These are phyloP conservation scores for Chorisops tibialis DNA, from an alignment of 2,888 invertebrate genomes.

Conservation along the genomic window DNA sequence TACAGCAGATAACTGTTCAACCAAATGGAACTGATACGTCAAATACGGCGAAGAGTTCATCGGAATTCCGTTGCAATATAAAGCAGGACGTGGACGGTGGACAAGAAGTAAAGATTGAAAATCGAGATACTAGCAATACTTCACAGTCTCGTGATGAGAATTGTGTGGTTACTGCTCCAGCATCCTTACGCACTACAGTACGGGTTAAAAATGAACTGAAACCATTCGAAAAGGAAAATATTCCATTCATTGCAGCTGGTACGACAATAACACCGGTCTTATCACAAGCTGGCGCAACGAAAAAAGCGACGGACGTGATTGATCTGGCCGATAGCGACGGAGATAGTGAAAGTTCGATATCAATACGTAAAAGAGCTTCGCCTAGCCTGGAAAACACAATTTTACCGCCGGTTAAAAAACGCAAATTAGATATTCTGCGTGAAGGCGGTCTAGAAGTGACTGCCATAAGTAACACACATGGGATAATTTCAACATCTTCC, in stretches of 20 bases:
- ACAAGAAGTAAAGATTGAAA: conserved; percentile 34
- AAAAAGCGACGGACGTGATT: conserved; percentile 32
- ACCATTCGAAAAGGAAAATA: conserved; percentile 35
- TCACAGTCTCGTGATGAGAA: conserved; percentile 1
- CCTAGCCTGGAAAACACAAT: conserved; percentile 11
- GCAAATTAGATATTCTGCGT: conserved; percentile 70
- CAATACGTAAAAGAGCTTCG: background rate
- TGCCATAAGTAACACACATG: conserved; percentile 52
- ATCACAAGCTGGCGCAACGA: background rate
- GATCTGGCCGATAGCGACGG: conserved; percentile 35
- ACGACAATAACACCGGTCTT: conserved; percentile 35
- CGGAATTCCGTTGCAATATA: conserved; percentile 31
- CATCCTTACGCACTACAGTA: conserved; percentile 16
- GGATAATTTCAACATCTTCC: conserved; percentile 25
- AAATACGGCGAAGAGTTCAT: background rate
- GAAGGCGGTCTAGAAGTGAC: conserved; percentile 75
- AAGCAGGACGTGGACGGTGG: conserved; percentile 32
- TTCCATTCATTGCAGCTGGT: conserved; percentile 34
- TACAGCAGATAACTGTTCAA: conserved; percentile 36
- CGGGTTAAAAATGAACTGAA: conserved; percentile 31
- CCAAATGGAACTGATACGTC: conserved; percentile 16
- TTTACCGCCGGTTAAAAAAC: conserved; percentile 57
- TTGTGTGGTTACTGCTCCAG: background rate
- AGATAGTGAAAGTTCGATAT: conserved; percentile 19
- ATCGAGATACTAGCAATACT: conserved; percentile 15